Base-by-base conservation (phyloP, 2,888 invertebrate genomes). In the Ceriagrion tenellum region DNA sequence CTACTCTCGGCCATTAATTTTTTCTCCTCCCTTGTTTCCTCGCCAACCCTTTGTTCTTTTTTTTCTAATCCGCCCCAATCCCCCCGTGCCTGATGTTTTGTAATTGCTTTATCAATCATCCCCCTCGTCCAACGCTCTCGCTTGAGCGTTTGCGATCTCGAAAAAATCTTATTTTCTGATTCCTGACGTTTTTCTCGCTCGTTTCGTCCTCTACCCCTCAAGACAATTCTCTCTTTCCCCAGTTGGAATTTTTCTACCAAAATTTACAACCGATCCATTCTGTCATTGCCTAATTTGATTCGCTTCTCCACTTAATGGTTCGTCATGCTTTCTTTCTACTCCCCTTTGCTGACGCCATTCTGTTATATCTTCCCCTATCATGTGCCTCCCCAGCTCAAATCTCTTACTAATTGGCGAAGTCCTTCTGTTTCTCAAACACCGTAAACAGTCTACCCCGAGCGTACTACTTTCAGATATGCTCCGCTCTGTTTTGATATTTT, bases 91-190 rank as follows among this genome's bases (percentile, higher is more conserved):
- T 35, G 35, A 81, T 81, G 81, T 35, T 81, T 81, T 81, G 81
- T 81, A 81, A 81, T 30, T 81, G 81, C 35, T 81, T 81, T 81
- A 81, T 81, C 81, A 81, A 35, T 81, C 35, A 35, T 81, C 13
- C 81, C 3, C 35, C 35, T 13, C 35, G 16, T 26, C 35, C 35
- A 8, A 0, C 18, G 30, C 35, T 26, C 81, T 81, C 35, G 35
- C 16, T 81, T 35, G 12, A 0, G 8, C 81, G 30, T 81, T 81
- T 81, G 26, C 13, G 35, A 30, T 81, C 35, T 35, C 81, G 35
- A 81, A 1, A 81, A 81, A 26, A 8, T 35, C 81, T 35, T 81
- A 35, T 81, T 81, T 69, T 26, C 35, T 12, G 30, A 35, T 35
- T 35, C 81, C 35, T 35, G 20, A 2, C 59, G 20, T 59, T 20